Evolutionary conservation across 2,888 invertebrate species (phyloP).

Genomic region (Hirtodrosophila trivittata): DNA sequence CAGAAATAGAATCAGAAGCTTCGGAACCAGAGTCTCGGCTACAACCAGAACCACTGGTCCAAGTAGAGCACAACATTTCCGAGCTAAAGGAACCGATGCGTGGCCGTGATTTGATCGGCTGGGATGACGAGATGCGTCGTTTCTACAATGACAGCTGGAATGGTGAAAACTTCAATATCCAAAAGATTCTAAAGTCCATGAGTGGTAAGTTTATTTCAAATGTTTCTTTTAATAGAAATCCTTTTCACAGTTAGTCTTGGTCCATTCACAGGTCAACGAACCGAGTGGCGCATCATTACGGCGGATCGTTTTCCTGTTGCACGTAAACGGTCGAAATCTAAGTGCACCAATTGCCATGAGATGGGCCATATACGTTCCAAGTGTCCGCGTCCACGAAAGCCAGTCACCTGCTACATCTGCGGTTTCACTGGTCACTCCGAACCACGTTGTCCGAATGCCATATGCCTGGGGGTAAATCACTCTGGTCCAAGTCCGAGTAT

Average conservation of each 20-base stretch:
- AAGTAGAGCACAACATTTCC: slow-evolving; percentile 41
- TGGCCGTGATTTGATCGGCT: slow-evolving; percentile 68
- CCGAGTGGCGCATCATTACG: slow-evolving; percentile 77
- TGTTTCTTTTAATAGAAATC: background rate
- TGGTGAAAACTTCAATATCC: slow-evolving; percentile 87
- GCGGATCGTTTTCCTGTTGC: slow-evolving; percentile 77
- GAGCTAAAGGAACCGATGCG: slow-evolving; percentile 36
- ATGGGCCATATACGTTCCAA: slow-evolving; percentile 86
- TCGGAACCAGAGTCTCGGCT: background rate
- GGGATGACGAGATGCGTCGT: slow-evolving; percentile 86
- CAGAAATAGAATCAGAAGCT: slow-evolving; percentile 7
- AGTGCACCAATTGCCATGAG: slow-evolving; percentile 88
- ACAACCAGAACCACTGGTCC: slow-evolving; percentile 19
- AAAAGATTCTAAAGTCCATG: slow-evolving; percentile 86
- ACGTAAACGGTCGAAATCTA: slow-evolving; percentile 74
- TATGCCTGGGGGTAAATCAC: slow-evolving; percentile 89
- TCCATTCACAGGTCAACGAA: slow-evolving; percentile 42
- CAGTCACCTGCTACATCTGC: slow-evolving; percentile 87
- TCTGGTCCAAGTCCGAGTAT: background rate
- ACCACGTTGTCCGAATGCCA: slow-evolving; percentile 88
- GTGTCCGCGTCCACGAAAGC: slow-evolving; percentile 86
- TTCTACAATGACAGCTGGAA: slow-evolving; percentile 89
- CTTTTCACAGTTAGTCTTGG: background rate
- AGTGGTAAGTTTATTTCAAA: slow-evolving; percentile 85
- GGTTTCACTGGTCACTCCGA: slow-evolving; percentile 88